Conservation (phyloP, 2,113 vertebrate species). For the Excalfactoria chinensis region DNA sequence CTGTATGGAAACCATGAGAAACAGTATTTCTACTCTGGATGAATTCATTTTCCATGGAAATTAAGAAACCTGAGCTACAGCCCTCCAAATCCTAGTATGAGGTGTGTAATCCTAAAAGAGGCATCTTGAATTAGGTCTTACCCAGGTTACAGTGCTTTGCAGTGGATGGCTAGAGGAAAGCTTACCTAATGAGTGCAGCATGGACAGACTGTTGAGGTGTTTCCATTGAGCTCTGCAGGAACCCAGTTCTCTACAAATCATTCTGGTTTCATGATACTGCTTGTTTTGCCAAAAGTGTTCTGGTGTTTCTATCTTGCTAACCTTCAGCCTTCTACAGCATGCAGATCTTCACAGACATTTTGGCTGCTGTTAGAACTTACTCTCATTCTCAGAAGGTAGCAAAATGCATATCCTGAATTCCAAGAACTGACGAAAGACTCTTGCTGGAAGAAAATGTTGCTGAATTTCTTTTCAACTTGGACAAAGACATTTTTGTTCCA, state of each 20-base stretch:
- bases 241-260: rapidly evolving
- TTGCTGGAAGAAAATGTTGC: not conserved
- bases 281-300: slow-evolving; percentile 27
- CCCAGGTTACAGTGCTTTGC: not conserved
- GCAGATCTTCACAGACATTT: slow-evolving; percentile 17
- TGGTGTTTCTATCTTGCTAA: not conserved
- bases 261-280: slow-evolving; percentile 20
- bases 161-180: not conserved
- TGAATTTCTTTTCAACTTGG: not conserved
- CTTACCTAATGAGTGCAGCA: not conserved
- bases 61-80: not conserved
- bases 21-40: not conserved
- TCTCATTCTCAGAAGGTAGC: slow-evolving; percentile 5
- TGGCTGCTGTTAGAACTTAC: not conserved
- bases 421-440: not conserved
- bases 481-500: not conserved
- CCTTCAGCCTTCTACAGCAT: slow-evolving; percentile 26
- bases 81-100: not conserved
- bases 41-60: not conserved
- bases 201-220: not conserved
- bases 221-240: slow-evolving; percentile 5
- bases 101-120: not conserved
- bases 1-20: not conserved
- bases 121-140: not conserved
- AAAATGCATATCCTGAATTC: not conserved